Conservation (phyloP, 1,140 invertebrate genomes). For the Nasonia giraulti region DNA sequence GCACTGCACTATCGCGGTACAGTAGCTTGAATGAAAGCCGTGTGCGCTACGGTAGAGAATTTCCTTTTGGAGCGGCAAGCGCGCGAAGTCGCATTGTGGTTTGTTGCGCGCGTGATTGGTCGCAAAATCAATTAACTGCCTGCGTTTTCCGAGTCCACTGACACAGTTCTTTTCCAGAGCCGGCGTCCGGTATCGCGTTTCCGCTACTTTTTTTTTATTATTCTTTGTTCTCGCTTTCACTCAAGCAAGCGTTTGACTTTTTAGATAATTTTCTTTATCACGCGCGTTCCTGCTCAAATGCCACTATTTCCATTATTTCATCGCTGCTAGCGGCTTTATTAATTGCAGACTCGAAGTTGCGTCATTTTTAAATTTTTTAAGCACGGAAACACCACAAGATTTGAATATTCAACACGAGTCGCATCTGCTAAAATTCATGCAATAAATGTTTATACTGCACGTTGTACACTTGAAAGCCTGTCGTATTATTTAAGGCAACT, state of each 20-base stretch:
- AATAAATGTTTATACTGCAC: too few species aligned
- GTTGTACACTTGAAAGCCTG: too few species aligned
- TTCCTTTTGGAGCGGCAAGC: conserved; percentile 1
- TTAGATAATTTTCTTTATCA: neutral
- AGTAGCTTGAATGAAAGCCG: conserved; percentile 8
- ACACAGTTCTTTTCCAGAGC: conserved; percentile 1
- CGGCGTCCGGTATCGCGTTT: neutral
- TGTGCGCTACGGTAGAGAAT: neutral
- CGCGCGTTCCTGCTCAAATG: neutral
- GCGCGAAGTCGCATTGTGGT: conserved; percentile 3
- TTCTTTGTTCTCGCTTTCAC: neutral
- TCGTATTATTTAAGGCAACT: too few species aligned
- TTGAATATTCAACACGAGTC: neutral
- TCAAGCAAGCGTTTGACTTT: neutral
- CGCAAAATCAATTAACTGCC: conserved; percentile 40
- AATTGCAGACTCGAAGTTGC: neutral
- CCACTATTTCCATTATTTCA: neutral
- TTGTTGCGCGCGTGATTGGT: conserved; percentile 32
- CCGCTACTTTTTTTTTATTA: neutral
- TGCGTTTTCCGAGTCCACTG: conserved; percentile 6
- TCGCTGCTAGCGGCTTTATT: neutral
- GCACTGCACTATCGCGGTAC: neutral
- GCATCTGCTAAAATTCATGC: neutral
- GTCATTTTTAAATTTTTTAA: neutral
- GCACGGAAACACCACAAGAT: neutral